Conservation (phyloP, 1,140 invertebrate genomes). For the Phymorhynchus buccinoides region DNA sequence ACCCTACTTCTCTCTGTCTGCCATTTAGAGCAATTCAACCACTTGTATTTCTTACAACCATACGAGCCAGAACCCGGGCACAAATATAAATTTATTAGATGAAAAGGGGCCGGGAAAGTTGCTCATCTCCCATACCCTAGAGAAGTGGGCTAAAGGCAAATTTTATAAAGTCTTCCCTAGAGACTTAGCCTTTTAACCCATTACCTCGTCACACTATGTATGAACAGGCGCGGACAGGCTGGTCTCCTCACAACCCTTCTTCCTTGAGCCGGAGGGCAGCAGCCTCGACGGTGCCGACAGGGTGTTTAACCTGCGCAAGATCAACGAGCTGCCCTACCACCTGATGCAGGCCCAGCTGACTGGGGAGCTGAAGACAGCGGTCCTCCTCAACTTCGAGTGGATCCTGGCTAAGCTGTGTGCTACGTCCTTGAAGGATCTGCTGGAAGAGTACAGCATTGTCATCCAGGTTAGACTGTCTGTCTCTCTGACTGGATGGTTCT, state of each 20-base stretch:
- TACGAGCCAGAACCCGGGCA: too few relatives aligned
- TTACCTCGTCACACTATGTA: too few relatives aligned
- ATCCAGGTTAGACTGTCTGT: slow-evolving; percentile 71
- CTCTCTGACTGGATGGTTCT: too few relatives aligned
- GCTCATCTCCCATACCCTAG: too few relatives aligned
- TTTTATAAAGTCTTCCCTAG: too few relatives aligned
- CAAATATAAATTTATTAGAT: too few relatives aligned
- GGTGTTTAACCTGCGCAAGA: slow-evolving; percentile 85
- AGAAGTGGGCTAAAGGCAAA: too few relatives aligned
- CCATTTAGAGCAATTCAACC: too few relatives aligned
- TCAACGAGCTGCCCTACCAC: slow-evolving; percentile 88
- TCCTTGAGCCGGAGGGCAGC: slow-evolving; percentile 83
- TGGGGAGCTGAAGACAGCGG: slow-evolving; percentile 91
- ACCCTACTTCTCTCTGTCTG: too few relatives aligned
- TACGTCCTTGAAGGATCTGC: slow-evolving; percentile 89
- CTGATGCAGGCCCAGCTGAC: slow-evolving; percentile 86
- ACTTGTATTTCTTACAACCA: too few relatives aligned
- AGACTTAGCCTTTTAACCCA: too few relatives aligned
- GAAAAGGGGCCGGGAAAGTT: too few relatives aligned
- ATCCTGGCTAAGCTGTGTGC: slow-evolving; percentile 95
- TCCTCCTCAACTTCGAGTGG: slow-evolving; percentile 98
- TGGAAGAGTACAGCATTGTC: slow-evolving; percentile 96
- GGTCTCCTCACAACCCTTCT: slow-evolving; percentile 59
- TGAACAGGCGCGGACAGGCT: slow-evolving; percentile 45
- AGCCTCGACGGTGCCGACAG: slow-evolving; percentile 74